These are phyloP conservation scores for Entelurus aequoreus DNA, from an alignment of 2,113 vertebrate species.

Conservation along the genomic window DNA sequence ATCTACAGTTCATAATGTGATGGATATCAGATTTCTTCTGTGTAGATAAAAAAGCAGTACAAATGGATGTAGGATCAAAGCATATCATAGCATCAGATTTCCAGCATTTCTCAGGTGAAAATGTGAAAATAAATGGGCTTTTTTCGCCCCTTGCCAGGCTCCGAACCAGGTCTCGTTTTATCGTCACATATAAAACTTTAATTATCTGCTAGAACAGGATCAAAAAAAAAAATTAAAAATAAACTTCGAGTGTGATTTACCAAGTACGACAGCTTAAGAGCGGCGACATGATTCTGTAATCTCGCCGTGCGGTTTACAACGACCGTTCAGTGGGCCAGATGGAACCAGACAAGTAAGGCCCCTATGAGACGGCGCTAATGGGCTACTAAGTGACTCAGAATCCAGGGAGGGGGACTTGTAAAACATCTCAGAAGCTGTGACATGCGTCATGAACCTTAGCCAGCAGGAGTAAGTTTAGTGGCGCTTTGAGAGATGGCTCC, in stretches of 20 bases:
- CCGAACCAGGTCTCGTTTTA: conserved; percentile 41
- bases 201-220: conserved; percentile 31
- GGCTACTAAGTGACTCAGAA: conserved; percentile 37
- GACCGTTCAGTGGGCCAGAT: conserved; percentile 31
- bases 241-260: conserved; percentile 32
- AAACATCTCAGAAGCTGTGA: conserved; percentile 40
- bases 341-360: conserved; percentile 33
- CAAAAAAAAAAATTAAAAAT: conserved; percentile 26
- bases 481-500: conserved; percentile 35
- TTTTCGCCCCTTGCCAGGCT: no score
- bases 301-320: conserved; percentile 16
- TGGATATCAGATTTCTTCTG: no score
- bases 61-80: no score
- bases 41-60: no score
- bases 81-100: no score
- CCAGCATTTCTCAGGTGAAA: no score
- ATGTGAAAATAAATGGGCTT: no score
- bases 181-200: conserved; percentile 54
- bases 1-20: no score
- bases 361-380: conserved; percentile 32
- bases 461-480: conserved; percentile 29
- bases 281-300: conserved; percentile 39
- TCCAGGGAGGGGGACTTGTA: conserved; percentile 36
- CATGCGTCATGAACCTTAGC: conserved; percentile 39
- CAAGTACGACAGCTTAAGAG: conserved; percentile 49